These are phyloP conservation scores for Setipinna tenuifilis DNA, from an alignment of 2,797 vertebrate species.

Conservation along the genomic window DNA sequence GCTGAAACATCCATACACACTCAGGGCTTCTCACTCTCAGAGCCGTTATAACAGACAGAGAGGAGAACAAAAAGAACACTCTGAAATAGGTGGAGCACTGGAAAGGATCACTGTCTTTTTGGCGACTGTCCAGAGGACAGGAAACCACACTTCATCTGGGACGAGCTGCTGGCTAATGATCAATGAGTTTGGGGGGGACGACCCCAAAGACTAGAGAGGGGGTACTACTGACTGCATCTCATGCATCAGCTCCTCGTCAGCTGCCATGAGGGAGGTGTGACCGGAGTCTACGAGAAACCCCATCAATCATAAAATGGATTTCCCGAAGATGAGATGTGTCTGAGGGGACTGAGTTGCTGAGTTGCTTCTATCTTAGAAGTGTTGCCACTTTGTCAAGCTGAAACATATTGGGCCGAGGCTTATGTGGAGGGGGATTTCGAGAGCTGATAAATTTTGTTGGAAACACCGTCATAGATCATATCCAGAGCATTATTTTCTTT, in stretches of 20 bases:
- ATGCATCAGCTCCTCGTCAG: no score
- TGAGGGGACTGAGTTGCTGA: background rate
- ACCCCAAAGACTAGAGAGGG: background rate
- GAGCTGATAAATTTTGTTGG: background rate
- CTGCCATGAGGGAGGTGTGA: no score
- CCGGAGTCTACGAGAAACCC: background rate
- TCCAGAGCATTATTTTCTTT: background rate
- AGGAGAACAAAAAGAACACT: constrained; percentile 34
- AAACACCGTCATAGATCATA: background rate
- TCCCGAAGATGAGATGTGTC: background rate
- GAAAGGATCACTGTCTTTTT: background rate
- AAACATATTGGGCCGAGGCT: background rate
- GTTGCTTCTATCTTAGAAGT: background rate
- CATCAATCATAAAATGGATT: constrained; percentile 16
- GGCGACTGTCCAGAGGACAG: background rate
- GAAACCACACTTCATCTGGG: background rate
- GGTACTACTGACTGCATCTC: no score
- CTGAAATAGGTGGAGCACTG: background rate
- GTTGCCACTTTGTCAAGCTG: background rate
- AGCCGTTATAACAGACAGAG: background rate
- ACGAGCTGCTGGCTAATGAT: constrained; percentile 22
- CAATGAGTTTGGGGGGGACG: background rate
- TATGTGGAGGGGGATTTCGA: background rate
- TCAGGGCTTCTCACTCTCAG: background rate
- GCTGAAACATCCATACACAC: background rate